These are phyloP conservation scores for Dascyllus trimaculatus DNA, from an alignment of 2,113 vertebrate species.

Conservation along the genomic window DNA sequence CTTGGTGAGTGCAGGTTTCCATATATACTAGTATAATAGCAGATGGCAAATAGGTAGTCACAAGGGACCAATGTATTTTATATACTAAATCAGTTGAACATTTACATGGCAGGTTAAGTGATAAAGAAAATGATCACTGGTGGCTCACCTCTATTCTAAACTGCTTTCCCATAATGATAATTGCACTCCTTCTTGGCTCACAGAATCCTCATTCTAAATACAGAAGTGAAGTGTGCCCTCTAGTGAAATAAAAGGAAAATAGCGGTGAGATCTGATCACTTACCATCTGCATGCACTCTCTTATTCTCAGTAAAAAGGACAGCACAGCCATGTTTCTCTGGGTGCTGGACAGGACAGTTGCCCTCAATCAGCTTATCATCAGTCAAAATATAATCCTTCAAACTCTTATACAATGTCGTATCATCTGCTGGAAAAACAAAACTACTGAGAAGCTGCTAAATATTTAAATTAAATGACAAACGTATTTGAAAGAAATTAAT, in stretches of 20 bases:
- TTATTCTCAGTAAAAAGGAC: slow-evolving; percentile 74
- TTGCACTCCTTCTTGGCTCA: slow-evolving; percentile 86
- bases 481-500: neutral
- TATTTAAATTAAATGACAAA: slow-evolving; percentile 3
- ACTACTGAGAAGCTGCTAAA: neutral
- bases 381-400: slow-evolving; percentile 84
- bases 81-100: too few species aligned
- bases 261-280: slow-evolving; percentile 15
- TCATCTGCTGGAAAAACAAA: slow-evolving; percentile 64
- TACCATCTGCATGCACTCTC: slow-evolving; percentile 75
- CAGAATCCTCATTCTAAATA: slow-evolving; percentile 19
- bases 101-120: neutral
- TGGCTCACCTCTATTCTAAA: slow-evolving; percentile 81
- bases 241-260: slow-evolving; percentile 39
- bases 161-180: slow-evolving; percentile 86
- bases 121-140: neutral
- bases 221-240: slow-evolving; percentile 33
- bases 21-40: too few species aligned
- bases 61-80: too few species aligned
- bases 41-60: too few species aligned
- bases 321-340: slow-evolving; percentile 79
- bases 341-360: slow-evolving; percentile 82
- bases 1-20: too few species aligned
- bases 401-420: slow-evolving; percentile 74
- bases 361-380: slow-evolving; percentile 82